Percentiles rank a stretch among this genome's conserved stretches.
These are phyloP conservation scores for Sebastes steindachneri DNA, from an alignment of 2,797 vertebrate species.

Conservation along the genomic window DNA sequence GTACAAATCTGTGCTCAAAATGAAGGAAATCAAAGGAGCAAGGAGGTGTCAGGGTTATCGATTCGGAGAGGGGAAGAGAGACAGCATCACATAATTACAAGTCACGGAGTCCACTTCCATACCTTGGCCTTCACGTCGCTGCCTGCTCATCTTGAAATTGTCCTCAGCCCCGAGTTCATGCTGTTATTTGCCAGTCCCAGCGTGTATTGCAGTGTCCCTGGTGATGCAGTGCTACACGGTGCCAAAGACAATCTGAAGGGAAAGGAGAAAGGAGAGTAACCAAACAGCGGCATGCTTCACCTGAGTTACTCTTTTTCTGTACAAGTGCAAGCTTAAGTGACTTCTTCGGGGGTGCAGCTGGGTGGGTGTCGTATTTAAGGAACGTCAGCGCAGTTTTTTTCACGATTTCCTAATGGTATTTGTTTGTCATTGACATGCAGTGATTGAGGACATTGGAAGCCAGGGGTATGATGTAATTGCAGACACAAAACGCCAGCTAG, in stretches of 20 bases:
- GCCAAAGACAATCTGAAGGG: slow-evolving; percentile 30
- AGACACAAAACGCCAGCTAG: slow-evolving; percentile 21
- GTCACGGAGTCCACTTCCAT: slow-evolving; percentile 34
- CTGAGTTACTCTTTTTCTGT: not conserved
- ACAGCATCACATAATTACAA: slow-evolving; percentile 54
- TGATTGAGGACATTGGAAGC: slow-evolving; percentile 12
- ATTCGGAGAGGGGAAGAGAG: slow-evolving; percentile 19
- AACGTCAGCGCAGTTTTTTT: not conserved
- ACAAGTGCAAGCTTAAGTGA: not conserved
- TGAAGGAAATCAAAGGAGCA: slow-evolving; percentile 13
- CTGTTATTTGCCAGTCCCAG: slow-evolving; percentile 34
- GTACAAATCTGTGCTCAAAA: not conserved
- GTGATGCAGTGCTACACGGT: slow-evolving; percentile 8
- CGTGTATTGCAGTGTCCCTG: slow-evolving; percentile 11
- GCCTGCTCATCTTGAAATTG: slow-evolving; percentile 32
- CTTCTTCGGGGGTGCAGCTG: not conserved
- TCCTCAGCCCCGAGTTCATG: slow-evolving; percentile 18
- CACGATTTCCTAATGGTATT: not conserved
- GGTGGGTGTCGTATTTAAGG: not conserved
- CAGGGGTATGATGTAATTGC: slow-evolving; percentile 17
- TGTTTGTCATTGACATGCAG: not conserved
- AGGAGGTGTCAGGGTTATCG: slow-evolving; percentile 36
- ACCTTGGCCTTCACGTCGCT: slow-evolving; percentile 37
- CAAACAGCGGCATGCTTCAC: slow-evolving; percentile 14
- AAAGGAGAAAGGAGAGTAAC: slow-evolving; percentile 26